Conservation (phyloP, 1,140 invertebrate species). For the Cataglyphis hispanica region DNA sequence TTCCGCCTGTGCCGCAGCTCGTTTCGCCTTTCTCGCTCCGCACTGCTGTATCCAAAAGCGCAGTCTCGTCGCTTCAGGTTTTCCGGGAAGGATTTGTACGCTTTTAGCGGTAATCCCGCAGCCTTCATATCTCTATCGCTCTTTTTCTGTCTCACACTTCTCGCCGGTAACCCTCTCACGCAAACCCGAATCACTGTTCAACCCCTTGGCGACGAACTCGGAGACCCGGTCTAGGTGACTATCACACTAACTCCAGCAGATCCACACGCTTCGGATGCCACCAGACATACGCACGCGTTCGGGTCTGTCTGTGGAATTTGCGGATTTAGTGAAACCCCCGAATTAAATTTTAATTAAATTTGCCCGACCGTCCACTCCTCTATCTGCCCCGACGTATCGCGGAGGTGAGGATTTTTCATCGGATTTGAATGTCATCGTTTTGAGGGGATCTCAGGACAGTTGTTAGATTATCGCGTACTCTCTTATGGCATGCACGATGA, state of each 20-base stretch:
- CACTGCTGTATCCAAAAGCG: slow-evolving; percentile 20
- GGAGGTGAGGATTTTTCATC: slow-evolving; percentile 58
- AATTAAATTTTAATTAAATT: slow-evolving; percentile 85
- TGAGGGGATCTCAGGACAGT: slow-evolving; percentile 13
- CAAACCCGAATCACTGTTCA: slow-evolving; percentile 73
- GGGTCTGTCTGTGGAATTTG: slow-evolving; percentile 71
- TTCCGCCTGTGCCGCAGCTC: slow-evolving; percentile 51
- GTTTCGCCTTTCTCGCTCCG: slow-evolving; percentile 43
- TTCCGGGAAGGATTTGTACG: slow-evolving; percentile 80
- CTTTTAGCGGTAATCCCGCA: slow-evolving; percentile 82
- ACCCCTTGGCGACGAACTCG: slow-evolving; percentile 52
- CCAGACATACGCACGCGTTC: slow-evolving; percentile 61
- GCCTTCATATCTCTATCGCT: slow-evolving; percentile 43
- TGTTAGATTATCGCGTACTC: neutral
- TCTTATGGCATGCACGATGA: neutral
- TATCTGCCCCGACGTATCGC: neutral
- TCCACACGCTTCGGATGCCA: slow-evolving; percentile 19
- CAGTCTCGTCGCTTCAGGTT: slow-evolving; percentile 56
- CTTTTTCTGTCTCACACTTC: slow-evolving; percentile 32
- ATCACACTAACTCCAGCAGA: slow-evolving; percentile 21
- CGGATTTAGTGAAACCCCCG: slow-evolving; percentile 80
- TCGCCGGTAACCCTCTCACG: slow-evolving; percentile 41
- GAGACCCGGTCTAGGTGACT: neutral
- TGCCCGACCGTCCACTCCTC: slow-evolving; percentile 33
- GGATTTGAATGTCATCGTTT: slow-evolving; percentile 19